These are phyloP conservation scores for Adoxophyes honmai DNA, from an alignment of 1,140 invertebrate genomes.

Conservation along the genomic window DNA sequence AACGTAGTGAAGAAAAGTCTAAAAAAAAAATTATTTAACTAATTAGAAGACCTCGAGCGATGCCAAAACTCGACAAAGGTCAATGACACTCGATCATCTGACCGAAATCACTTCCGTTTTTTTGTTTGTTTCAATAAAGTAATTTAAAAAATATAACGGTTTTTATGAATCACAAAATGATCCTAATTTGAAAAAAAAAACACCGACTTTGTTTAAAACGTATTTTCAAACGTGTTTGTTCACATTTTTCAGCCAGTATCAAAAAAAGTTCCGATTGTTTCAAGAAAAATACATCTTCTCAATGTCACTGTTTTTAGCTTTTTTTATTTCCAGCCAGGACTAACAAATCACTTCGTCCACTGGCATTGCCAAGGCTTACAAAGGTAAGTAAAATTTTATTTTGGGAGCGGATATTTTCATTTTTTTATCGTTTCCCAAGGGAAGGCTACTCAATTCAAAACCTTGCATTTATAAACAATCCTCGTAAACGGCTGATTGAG, in stretches of 20 bases:
- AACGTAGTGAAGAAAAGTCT: no score
- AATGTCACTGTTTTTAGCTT: no score
- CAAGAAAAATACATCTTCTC: no score
- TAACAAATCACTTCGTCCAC: background rate
- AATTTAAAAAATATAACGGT: background rate
- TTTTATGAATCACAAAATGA: constrained; percentile 6
- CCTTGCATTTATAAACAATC: constrained; percentile 1
- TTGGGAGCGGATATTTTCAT: background rate
- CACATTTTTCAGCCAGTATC: no score
- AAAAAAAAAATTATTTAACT: no score
- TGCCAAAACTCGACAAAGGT: constrained; percentile 10
- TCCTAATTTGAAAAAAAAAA: no score
- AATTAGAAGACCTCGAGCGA: background rate
- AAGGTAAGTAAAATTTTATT: background rate
- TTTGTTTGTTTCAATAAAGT: background rate
- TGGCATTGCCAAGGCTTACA: background rate
- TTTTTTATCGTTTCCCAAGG: constrained; percentile 1
- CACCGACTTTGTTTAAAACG: no score
- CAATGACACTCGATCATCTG: constrained; percentile 5
- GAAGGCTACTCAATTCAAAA: constrained; percentile 9
- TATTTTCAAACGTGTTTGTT: no score
- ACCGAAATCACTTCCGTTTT: constrained; percentile 3
- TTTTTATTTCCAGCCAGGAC: background rate
- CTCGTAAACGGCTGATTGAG: constrained; percentile 10
- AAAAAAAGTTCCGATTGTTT: no score